phyloP scores from a whole-genome alignment of 2,888 invertebrate genomes.

The Standfussiana lucernea region DNA sequence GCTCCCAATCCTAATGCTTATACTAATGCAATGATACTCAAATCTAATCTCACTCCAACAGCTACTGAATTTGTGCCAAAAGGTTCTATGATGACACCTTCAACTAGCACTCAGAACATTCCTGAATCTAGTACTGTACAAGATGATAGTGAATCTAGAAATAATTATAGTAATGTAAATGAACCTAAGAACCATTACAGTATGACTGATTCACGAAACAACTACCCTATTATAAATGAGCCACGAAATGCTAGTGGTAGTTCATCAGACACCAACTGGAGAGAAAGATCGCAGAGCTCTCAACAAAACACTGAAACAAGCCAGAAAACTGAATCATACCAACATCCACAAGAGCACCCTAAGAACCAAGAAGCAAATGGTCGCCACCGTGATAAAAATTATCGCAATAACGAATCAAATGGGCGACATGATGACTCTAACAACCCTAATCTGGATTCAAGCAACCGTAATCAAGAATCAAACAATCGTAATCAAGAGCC shows the following conservation, averaged over 20 bases:
- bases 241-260: constrained; percentile 71
- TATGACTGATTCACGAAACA: constrained; percentile 66
- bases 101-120: constrained; percentile 74
- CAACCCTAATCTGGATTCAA: constrained; percentile 61
- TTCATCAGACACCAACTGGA: constrained; percentile 83
- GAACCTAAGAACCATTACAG: constrained; percentile 61
- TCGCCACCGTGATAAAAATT: constrained; percentile 58
- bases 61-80: constrained; percentile 91
- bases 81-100: constrained; percentile 71
- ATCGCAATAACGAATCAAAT: constrained; percentile 67
- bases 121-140: constrained; percentile 73
- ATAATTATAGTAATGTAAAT: constrained; percentile 55
- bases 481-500: constrained; percentile 65
- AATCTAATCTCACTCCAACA: constrained; percentile 90
- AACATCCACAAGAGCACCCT: constrained; percentile 69
- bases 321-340: constrained; percentile 63
- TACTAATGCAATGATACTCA: constrained; percentile 80
- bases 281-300: constrained; percentile 79
- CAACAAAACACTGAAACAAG: constrained; percentile 69
- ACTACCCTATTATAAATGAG: constrained; percentile 56
- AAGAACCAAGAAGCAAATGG: constrained; percentile 72
- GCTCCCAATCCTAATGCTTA: constrained; percentile 73
- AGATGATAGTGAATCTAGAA: constrained; percentile 63
- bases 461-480: constrained; percentile 63
- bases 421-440: constrained; percentile 65